These are phyloP conservation scores for Pimpla rufipes DNA, from an alignment of 2,888 invertebrate species.

Conservation along the genomic window DNA sequence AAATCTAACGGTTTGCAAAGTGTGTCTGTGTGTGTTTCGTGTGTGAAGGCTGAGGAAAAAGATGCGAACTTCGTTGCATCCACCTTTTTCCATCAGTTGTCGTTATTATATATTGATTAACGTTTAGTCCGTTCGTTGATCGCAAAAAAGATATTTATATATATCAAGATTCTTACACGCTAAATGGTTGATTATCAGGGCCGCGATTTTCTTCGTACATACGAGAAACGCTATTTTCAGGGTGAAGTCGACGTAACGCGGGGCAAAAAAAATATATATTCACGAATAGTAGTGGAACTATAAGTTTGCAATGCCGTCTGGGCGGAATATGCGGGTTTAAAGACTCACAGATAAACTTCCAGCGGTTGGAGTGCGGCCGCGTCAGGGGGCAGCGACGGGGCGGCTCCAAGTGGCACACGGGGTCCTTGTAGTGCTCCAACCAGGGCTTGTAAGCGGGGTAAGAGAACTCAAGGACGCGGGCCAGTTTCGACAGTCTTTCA, in stretches of 20 bases:
- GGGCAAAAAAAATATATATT: not conserved
- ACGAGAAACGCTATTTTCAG: not conserved
- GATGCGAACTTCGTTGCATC: constrained; percentile 45
- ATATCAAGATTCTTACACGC: constrained; percentile 18
- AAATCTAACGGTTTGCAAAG: constrained; percentile 14
- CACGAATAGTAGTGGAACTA: not conserved
- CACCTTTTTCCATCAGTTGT: constrained; percentile 40
- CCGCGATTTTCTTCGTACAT: constrained; percentile 2
- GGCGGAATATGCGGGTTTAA: constrained; percentile 2
- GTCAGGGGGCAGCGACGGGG: constrained; percentile 78
- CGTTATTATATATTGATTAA: constrained; percentile 4
- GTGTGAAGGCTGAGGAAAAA: constrained; percentile 40
- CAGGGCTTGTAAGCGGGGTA: constrained; percentile 82
- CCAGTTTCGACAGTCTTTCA: constrained; percentile 80
- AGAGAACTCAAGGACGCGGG: constrained; percentile 80
- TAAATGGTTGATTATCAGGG: constrained; percentile 4
- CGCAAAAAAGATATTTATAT: constrained; percentile 10
- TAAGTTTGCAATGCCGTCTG: not conserved
- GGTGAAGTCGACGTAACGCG: constrained; percentile 7
- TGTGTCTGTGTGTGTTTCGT: constrained; percentile 9
- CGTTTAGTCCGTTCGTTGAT: constrained; percentile 27
- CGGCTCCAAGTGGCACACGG: constrained; percentile 81
- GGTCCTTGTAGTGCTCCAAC: constrained; percentile 78
- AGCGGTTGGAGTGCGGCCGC: constrained; percentile 80
- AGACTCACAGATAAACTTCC: constrained; percentile 84